These are phyloP conservation scores for Lagopus muta DNA, from an alignment of 2,113 vertebrate genomes.

Conservation along the genomic window DNA sequence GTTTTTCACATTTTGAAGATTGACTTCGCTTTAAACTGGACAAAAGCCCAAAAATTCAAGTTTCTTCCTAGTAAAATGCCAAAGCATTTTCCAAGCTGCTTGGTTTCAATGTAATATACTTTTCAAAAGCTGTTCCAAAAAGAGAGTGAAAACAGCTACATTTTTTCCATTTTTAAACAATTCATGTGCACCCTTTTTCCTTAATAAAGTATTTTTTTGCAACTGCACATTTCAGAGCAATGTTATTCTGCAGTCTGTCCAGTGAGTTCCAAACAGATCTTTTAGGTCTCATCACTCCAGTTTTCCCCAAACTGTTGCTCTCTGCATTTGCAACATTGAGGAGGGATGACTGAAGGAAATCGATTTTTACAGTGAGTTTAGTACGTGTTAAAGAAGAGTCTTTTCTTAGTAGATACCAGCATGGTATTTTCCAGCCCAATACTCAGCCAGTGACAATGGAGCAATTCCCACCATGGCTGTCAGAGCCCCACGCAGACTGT, in stretches of 20 bases:
- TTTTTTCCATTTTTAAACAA: slow-evolving; percentile 17
- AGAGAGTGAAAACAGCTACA: neutral
- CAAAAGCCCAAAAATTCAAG: neutral
- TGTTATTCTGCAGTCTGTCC: neutral
- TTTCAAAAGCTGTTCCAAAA: neutral
- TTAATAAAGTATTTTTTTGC: neutral
- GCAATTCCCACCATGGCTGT: fast-evolving
- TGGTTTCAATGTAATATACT: neutral
- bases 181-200: neutral
- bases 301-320: neutral
- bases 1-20: neutral
- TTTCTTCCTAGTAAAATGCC: slow-evolving; percentile 27
- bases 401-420: neutral
- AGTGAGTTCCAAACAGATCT: neutral
- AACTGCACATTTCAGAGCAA: neutral
- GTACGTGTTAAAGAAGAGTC: neutral
- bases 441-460: neutral
- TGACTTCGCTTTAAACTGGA: slow-evolving; percentile 14
- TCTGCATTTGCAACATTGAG: fast-evolving
- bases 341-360: neutral
- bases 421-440: neutral
- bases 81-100: slow-evolving; percentile 17
- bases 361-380: neutral
- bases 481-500: fast-evolving
- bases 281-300: neutral